Evolutionary conservation across 53 echinoderm and acorn worm species (phyloP), one percentile per base, ranked within the genome.

Genomic region (Echinarachnius parma): DNA sequence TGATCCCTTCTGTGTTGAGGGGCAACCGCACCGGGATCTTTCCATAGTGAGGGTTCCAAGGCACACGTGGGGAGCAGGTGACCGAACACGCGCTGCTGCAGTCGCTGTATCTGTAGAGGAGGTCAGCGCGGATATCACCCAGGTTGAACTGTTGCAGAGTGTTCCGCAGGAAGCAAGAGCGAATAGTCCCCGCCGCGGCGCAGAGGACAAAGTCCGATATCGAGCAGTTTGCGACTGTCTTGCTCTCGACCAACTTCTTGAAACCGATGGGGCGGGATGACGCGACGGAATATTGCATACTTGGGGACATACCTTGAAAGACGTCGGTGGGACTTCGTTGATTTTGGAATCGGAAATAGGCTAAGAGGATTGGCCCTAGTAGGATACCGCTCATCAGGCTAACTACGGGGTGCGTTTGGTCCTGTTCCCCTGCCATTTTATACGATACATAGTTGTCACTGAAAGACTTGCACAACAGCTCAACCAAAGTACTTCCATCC

Each of bases 231-330:
- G 69, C 69, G 3, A 69, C 69, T 9, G 21, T 20, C 31, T 16
- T 69, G 53, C 69, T 69, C 19, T 69, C 69, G n/a, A 32, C 31
- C 33, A 69, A 27, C 34, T 53, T 48, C 15, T 69, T 49, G 34
- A 52, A 53, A 37, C 48, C 52, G 31, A 69, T 34, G 13, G 53
- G 69, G 27, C 69, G 69, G 9, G 69, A 69, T 53, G 50, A 69
- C 9, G 52, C 49, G 4, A 69, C 13, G 11, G 32, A 32, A 20
- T 69, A 31, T 52, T 52, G 48, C 11, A 49, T 34, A 27, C 53
- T 69, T 2, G 52, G 69, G 9, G 8, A 20, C 32, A 33, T 21
- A 2, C 25, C 32, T 8, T 48, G 69, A 34, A 69, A 69, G 53
- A 69, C 50, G 24, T 34, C 48, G 21, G 44, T 44, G 3, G 30